A percentile compares a stretch with the other conserved stretches of the same genome.
Evolutionary conservation across 2,113 vertebrate genomes (phyloP).

Genomic region (Rhinichthys klamathensis): DNA sequence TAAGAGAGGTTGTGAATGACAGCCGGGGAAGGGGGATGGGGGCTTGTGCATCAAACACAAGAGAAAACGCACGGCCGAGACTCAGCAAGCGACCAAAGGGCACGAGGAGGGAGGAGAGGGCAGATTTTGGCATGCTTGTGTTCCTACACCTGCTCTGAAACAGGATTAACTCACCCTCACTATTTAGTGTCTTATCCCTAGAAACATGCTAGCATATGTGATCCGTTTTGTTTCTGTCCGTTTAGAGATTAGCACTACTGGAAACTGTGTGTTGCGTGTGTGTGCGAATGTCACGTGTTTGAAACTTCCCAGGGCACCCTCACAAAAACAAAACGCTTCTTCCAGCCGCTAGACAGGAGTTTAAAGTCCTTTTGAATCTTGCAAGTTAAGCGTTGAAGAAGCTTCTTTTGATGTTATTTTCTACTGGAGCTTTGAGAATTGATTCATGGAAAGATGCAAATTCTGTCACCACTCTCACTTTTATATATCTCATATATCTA

Average conservation of each 20-base stretch:
- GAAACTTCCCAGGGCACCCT: slow-evolving; percentile 25
- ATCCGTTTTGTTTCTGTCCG: slow-evolving; percentile 35
- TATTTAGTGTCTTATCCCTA: slow-evolving; percentile 23
- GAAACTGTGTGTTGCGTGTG: not conserved
- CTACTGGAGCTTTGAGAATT: not conserved
- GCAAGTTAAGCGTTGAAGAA: not conserved
- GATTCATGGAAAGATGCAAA: not conserved
- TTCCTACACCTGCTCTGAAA: slow-evolving; percentile 57
- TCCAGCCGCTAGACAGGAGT: not conserved
- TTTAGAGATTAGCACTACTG: slow-evolving; percentile 29
- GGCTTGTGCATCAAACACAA: slow-evolving; percentile 23
- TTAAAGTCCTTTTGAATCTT: not conserved
- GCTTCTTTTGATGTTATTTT: not conserved
- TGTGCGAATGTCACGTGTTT: not conserved
- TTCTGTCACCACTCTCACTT: not conserved
- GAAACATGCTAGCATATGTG: slow-evolving; percentile 25
- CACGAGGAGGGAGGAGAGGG: slow-evolving; percentile 34
- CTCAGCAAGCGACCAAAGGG: slow-evolving; percentile 52
- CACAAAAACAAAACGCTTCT: not conserved
- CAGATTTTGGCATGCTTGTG: slow-evolving; percentile 44
- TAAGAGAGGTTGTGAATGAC: slow-evolving; percentile 8
- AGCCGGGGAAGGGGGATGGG: slow-evolving; percentile 43
- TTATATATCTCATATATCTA: not conserved
- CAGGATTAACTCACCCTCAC: slow-evolving; percentile 50
- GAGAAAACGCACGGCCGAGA: slow-evolving; percentile 40